Percentiles rank a stretch among this genome's conserved stretches.
phyloP scores from a whole-genome alignment of 2,888 invertebrate species.

The Agrotis puta region DNA sequence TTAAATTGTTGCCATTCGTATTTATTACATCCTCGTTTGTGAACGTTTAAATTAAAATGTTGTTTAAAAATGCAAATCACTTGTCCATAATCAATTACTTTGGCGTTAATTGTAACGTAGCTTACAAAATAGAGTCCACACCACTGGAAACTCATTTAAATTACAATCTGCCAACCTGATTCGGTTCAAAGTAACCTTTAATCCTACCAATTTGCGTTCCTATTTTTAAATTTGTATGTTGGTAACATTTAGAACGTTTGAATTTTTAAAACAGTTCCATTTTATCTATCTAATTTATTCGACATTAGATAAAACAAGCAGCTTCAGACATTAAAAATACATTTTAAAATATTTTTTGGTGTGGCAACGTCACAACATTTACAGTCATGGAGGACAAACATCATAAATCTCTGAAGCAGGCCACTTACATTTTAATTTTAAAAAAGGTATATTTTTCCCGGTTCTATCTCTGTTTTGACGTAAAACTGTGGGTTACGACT shows the following conservation, averaged over 20 bases:
- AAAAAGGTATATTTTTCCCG: slow-evolving; percentile 66
- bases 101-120: slow-evolving; percentile 7
- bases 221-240: slow-evolving; percentile 18
- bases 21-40: slow-evolving; percentile 34
- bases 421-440: slow-evolving; percentile 71
- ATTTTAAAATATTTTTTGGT: slow-evolving; percentile 53
- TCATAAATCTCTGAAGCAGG: slow-evolving; percentile 66
- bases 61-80: slow-evolving; percentile 48
- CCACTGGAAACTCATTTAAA: slow-evolving; percentile 15
- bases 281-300: slow-evolving; percentile 51
- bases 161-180: slow-evolving; percentile 23
- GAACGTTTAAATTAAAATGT: slow-evolving; percentile 28
- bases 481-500: slow-evolving; percentile 58
- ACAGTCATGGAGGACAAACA: slow-evolving; percentile 62
- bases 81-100: slow-evolving; percentile 30
- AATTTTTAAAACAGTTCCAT: slow-evolving; percentile 25
- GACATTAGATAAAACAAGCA: slow-evolving; percentile 52
- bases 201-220: not conserved
- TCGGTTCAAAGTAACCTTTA: slow-evolving; percentile 17
- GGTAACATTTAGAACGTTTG: slow-evolving; percentile 18
- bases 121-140: slow-evolving; percentile 1
- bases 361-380: slow-evolving; percentile 60
- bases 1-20: slow-evolving; percentile 8
- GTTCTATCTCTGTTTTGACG: slow-evolving; percentile 68
- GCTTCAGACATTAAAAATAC: slow-evolving; percentile 54